Conservation (phyloP, 2,113 vertebrate species). For the Bos taurus region ARS-UCD2.0 NC_037333.1:94191001-94191500, state of each 20-base stretch:
- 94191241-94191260: background rate
- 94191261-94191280: background rate
- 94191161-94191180: background rate
- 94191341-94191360: background rate
- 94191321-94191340: background rate
- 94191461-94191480: background rate
- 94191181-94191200: background rate
- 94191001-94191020: background rate
- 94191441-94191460: slow-evolving; percentile 9
- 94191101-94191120: background rate
- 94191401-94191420: background rate
- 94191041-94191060: background rate
- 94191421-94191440: slow-evolving; percentile 27
- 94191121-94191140: background rate
- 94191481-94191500: slow-evolving; percentile 35
- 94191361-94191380: background rate
- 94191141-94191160: background rate
- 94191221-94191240: background rate
- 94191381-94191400: background rate
- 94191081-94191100: background rate
- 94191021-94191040: background rate
- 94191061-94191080: background rate
- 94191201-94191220: background rate
- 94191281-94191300: background rate
- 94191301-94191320: background rate